phyloP scores from a whole-genome alignment of 1,140 invertebrate genomes.

The Sinella curviseta region DNA sequence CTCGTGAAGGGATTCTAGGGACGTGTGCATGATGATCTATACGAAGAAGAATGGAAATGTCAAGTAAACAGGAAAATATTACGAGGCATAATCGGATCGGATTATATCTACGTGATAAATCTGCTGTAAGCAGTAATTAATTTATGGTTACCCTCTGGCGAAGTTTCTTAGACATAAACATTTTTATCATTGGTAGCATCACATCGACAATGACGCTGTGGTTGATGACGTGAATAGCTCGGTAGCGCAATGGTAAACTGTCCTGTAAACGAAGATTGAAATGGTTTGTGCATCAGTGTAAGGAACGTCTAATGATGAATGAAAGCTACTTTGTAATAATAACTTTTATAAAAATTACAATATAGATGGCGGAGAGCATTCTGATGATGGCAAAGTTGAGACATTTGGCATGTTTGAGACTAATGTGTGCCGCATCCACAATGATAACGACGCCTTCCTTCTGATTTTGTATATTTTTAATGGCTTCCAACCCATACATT shows the following conservation, averaged over 20 bases:
- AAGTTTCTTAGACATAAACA: conserved; percentile 15
- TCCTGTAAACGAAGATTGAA: background rate
- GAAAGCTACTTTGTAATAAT: too few relatives aligned
- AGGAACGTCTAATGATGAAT: too few relatives aligned
- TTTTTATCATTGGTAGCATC: background rate
- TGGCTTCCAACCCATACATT: background rate
- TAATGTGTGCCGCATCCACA: background rate
- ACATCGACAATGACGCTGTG: background rate
- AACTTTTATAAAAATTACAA: background rate
- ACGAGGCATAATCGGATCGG: too few relatives aligned
- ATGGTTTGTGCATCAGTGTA: too few relatives aligned
- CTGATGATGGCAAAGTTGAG: background rate
- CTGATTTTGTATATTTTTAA: background rate
- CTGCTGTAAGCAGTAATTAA: too few relatives aligned
- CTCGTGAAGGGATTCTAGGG: background rate
- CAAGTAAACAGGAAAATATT: too few relatives aligned
- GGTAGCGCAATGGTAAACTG: background rate
- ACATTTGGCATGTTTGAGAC: conserved; percentile 16
- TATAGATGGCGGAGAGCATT: background rate
- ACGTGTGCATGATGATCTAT: background rate
- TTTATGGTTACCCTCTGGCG: conserved; percentile 5
- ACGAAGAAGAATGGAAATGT: background rate
- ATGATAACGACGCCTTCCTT: background rate
- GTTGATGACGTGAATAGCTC: background rate
- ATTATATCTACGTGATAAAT: too few relatives aligned